Base-by-base conservation (phyloP, 2,113 vertebrate species). In the Uropsilus gracilis region DNA sequence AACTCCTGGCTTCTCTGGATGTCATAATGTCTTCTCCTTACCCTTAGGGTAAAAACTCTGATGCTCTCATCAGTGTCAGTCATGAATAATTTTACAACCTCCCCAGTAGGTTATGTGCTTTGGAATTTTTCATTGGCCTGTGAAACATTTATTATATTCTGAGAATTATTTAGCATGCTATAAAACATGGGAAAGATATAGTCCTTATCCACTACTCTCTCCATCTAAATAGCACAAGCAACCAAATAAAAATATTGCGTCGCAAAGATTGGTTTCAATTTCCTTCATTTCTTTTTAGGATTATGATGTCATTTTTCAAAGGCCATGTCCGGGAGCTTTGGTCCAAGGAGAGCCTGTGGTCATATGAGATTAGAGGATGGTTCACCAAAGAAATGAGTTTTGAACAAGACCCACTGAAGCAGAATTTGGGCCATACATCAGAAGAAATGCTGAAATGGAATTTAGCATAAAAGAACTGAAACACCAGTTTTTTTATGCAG, bases 241-340 rank as follows among this genome's bases (percentile, higher is more conserved):
- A 96, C 93, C 96, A 97, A 97, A 97, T 95, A 97, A 97, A 97
- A 97, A 97, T 80, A 96, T 95, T 90, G 88, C 0, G 61, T 97
- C 11, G 30, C 91, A 91, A 96, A 97, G 96, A 97, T 96, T 95
- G 94, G 95, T 97, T 97, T 97, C 97, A 94, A 96, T 97, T 97
- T 95, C 92, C 93, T 97, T 97, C 96, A 97, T 96, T 95, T 97
- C 97, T 97, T 96, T 97, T 95, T 88, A 95, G 68, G 76, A 96
- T 97, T 95, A 97, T 97, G 94, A 97, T 97, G 95, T 95, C 84
- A 97, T 97, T 97, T 97, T 97, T 97, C 97, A 97, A 97, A 97
- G 87, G 84, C 91, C 94, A 94, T 90, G 96, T 96, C 96, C 39
- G 57, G 89, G 64, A 96, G 95, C 94, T 95, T 92, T 4, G 1